phyloP scores from a whole-genome alignment of 2,797 vertebrate genomes.

The Octomys mimax region DNA sequence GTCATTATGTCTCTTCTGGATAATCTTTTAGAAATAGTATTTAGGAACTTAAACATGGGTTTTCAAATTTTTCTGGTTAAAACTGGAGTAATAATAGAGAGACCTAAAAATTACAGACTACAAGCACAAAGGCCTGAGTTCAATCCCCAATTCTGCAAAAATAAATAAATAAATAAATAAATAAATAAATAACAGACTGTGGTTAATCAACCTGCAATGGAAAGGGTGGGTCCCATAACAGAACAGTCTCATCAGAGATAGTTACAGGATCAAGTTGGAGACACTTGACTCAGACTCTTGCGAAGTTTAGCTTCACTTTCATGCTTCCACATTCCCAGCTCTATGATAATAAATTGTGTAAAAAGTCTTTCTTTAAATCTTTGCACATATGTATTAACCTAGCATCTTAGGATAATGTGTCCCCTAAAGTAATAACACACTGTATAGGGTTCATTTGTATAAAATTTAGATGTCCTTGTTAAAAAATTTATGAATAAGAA shows the following conservation, averaged over 20 bases:
- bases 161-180: no score
- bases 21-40: neutral
- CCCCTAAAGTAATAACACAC: neutral
- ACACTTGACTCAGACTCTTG: neutral
- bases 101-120: rapidly evolving
- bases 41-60: no score
- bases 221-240: neutral
- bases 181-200: no score
- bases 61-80: neutral
- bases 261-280: neutral
- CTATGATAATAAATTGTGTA: neutral
- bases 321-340: neutral
- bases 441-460: conserved; percentile 37
- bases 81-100: neutral
- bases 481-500: neutral
- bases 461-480: neutral
- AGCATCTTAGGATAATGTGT: neutral
- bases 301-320: neutral
- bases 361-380: neutral
- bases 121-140: no score
- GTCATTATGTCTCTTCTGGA: neutral
- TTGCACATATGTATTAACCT: neutral
- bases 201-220: neutral
- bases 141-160: no score
- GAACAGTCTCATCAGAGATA: neutral